Base-by-base conservation (phyloP, 2,113 vertebrate genomes). In the Callopanchax toddi region DNA sequence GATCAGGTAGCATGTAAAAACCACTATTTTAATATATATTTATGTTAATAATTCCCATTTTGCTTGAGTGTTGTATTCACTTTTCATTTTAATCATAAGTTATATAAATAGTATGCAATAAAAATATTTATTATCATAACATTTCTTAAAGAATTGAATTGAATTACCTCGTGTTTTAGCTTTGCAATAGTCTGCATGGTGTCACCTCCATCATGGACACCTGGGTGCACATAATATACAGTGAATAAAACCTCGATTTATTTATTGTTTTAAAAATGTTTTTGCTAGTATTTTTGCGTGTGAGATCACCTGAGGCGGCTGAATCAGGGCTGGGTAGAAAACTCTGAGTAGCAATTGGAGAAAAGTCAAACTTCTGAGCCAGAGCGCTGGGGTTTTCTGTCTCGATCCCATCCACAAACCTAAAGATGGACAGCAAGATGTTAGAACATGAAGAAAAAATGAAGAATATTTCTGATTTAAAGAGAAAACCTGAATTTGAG, bases 361-460 rank as follows among this genome's bases (percentile, higher is more conserved):
- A 86, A 48, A 93, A 94, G 57, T 93, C 91, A 75, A 93, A 94
- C 62, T 71, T 91, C 2, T 68, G 88, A 11, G 70, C 60, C 0
- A 76, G 78, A 13, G 68, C 32, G 5, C 65, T 67, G 56, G 62
- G 87, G 53, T 70, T 86, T 26, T 93, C 92, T 15, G 91, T 78
- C 77, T 94, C 93, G 0, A 90, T 89, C 11, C 91, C 92, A 0
- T 93, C 92, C 36, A 93, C 90, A 86, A 93, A 91, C 74, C 93
- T 94, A n/a, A n/a, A n/a, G n/a, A n/a, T n/a, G 79, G 45, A 37
- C 39, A 50, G 56, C 0, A 5, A 15, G 7, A 45, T 0, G 18
- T 16, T 21, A 15, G 1, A 23, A 40, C 12, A 9, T 6, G 26
- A n/a, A n/a, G 16, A 42, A 42, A 0, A n/a, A 1, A 32, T 37